Evolutionary conservation across 2,113 vertebrate genomes (phyloP).

Genomic region (Geococcyx californianus): DNA sequence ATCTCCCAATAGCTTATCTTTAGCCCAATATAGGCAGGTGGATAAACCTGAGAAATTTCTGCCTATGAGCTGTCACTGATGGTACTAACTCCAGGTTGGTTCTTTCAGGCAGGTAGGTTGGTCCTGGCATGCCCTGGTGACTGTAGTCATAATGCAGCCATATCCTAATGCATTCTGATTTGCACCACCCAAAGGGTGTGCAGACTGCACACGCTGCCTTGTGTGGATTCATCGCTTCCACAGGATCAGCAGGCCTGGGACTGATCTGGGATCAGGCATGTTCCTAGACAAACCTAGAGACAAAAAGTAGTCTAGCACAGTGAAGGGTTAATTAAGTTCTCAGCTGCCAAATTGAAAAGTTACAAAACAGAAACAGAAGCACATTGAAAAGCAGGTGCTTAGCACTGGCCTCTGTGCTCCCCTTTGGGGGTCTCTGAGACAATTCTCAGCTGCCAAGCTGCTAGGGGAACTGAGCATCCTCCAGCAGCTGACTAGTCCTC

Average conservation of each 20-base stretch:
- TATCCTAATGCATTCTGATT: not conserved
- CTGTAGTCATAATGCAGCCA: accelerated
- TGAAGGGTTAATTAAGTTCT: not conserved
- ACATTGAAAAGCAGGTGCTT: not conserved
- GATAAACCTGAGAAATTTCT: not conserved
- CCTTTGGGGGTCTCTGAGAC: not conserved
- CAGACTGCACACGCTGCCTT: not conserved
- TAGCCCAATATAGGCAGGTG: not conserved
- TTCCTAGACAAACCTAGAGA: not conserved
- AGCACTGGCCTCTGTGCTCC: not conserved
- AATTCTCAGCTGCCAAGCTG: not conserved
- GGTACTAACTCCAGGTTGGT: not conserved
- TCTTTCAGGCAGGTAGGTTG: not conserved
- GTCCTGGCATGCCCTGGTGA: not conserved
- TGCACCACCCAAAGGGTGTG: not conserved
- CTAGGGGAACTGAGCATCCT: not conserved
- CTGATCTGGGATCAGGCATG: not conserved
- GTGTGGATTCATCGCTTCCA: not conserved
- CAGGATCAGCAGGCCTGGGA: not conserved
- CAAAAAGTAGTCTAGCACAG: not conserved
- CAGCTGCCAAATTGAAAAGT: not conserved
- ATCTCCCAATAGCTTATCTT: not conserved
- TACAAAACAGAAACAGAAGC: not conserved
- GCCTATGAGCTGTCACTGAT: not conserved
- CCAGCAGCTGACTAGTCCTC: not conserved